Base-by-base conservation (phyloP, 2,888 invertebrate genomes). In the Priocnemis perturbator region DNA sequence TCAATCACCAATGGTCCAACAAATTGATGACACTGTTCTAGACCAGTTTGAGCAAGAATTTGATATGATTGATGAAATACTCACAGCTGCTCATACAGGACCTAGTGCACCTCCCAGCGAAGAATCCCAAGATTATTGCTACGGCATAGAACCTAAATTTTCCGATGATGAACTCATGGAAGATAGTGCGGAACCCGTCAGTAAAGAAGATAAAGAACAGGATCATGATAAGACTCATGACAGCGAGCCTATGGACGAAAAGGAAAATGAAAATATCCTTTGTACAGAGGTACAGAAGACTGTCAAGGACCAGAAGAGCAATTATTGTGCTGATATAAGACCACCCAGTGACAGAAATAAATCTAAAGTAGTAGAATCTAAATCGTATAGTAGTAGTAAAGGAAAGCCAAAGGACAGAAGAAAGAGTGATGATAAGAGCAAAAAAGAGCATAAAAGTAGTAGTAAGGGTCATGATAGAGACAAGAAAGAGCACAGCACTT, bases 51-150 rank as follows among this genome's bases (percentile, higher is more conserved):
- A 87, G 3, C 81, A 81, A 11, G 90, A 90, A 60, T 89, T 90
- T 76, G 88, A 89, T 68, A 81, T 89, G 66, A 88, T 90, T 57
- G 90, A 90, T 76, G 90, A 90, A 66, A 88, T 90, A 60, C 78
- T 90, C 3, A 82, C 77, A 48, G 71, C 83, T 37, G 61, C 74
- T 19, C 71, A 75, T 19, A 50, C 64, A 9, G 60, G 55, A 56
- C 45, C 75, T n/a, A 69, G 61, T 30, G 15, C 26, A 9, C 30
- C 50, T 4, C 17, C 52, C 37, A 73, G 73, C 14, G 80, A 85
- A 9, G 78, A 84, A 45, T 83, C 83, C 19, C 76, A 78, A 9
- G 83, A 85, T 64, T 74, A 79, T 37, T 60, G 47, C 30, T 77
- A 79, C 55, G 84, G 84, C 11, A 58, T 83, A 1, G 86, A 88